These are phyloP conservation scores for Listronotus oregonensis DNA, from an alignment of 1,140 invertebrate species.

Conservation along the genomic window DNA sequence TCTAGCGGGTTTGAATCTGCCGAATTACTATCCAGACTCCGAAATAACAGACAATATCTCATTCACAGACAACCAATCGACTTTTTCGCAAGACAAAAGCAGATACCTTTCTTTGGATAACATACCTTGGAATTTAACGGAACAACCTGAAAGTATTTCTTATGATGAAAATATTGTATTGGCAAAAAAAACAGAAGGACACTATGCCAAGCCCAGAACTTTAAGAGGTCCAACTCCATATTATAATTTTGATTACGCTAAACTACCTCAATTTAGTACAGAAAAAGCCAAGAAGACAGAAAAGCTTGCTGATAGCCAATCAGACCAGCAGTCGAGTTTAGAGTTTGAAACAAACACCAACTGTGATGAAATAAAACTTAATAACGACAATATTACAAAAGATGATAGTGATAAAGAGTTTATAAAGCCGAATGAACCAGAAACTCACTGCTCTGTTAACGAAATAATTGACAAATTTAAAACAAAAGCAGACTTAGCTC, in stretches of 20 bases:
- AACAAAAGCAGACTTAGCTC: not conserved
- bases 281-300: slow-evolving; percentile 19
- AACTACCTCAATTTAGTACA: slow-evolving; percentile 11
- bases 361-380: slow-evolving; percentile 50
- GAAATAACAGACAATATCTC: slow-evolving; percentile 54
- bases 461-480: slow-evolving; percentile 13
- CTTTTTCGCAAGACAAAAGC: slow-evolving; percentile 22
- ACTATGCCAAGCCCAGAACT: slow-evolving; percentile 44
- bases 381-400: slow-evolving; percentile 46
- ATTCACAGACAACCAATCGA: slow-evolving; percentile 54
- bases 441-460: slow-evolving; percentile 3
- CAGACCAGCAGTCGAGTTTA: slow-evolving; percentile 34
- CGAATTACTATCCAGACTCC: slow-evolving; percentile 57
- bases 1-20: slow-evolving; percentile 49
- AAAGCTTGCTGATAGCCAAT: slow-evolving; percentile 10
- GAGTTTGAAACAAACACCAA: slow-evolving; percentile 49
- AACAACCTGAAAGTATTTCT: slow-evolving; percentile 45
- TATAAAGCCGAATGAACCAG: slow-evolving; percentile 5
- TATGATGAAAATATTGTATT: slow-evolving; percentile 54
- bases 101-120: slow-evolving; percentile 41
- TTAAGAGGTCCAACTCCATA: slow-evolving; percentile 50
- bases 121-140: slow-evolving; percentile 26
- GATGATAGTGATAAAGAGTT: slow-evolving; percentile 2
- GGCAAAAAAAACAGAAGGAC: slow-evolving; percentile 44
- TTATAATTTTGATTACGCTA: slow-evolving; percentile 32